Evolutionary conservation across 2,113 vertebrate genomes (phyloP).

Genomic region (Hepsetus odoe): DNA sequence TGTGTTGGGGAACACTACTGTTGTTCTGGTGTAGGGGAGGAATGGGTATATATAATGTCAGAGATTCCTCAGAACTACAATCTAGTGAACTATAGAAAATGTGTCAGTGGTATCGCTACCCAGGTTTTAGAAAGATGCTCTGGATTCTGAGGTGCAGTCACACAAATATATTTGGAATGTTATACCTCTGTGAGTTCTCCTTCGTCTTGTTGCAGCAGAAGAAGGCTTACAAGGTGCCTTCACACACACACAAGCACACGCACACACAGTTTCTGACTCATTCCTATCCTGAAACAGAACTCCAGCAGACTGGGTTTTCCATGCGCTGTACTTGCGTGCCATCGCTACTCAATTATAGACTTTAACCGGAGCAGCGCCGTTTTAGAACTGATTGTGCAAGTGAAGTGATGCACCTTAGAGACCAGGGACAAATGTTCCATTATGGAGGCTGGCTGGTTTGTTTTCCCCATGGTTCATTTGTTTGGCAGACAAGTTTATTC

Average conservation of each 20-base stretch:
- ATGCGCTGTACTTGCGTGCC: neutral
- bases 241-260: neutral
- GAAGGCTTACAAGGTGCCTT: neutral
- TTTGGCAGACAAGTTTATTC: slow-evolving; percentile 56
- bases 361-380: slow-evolving; percentile 32
- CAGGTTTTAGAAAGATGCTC: slow-evolving; percentile 24
- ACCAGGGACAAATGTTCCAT: slow-evolving; percentile 41
- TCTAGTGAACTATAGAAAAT: neutral
- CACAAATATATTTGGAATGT: slow-evolving; percentile 18
- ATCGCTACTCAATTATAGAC: slow-evolving; percentile 43
- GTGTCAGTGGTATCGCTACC: neutral
- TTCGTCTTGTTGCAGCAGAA: slow-evolving; percentile 3
- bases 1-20: neutral
- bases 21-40: neutral
- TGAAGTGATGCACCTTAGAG: slow-evolving; percentile 51
- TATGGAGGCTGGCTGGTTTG: slow-evolving; percentile 45
- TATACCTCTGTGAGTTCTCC: slow-evolving; percentile 12
- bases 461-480: slow-evolving; percentile 46
- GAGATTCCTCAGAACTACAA: slow-evolving; percentile 29
- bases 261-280: slow-evolving; percentile 6
- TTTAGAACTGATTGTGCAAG: slow-evolving; percentile 42
- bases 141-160: slow-evolving; percentile 26
- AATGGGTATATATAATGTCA: slow-evolving; percentile 1
- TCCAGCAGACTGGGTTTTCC: slow-evolving; percentile 9
- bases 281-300: neutral